A percentile compares a stretch with the other conserved stretches of the same genome.
These are phyloP conservation scores for Cryptocheilus praepositus DNA, from an alignment of 2,888 invertebrate species.

Conservation along the genomic window DNA sequence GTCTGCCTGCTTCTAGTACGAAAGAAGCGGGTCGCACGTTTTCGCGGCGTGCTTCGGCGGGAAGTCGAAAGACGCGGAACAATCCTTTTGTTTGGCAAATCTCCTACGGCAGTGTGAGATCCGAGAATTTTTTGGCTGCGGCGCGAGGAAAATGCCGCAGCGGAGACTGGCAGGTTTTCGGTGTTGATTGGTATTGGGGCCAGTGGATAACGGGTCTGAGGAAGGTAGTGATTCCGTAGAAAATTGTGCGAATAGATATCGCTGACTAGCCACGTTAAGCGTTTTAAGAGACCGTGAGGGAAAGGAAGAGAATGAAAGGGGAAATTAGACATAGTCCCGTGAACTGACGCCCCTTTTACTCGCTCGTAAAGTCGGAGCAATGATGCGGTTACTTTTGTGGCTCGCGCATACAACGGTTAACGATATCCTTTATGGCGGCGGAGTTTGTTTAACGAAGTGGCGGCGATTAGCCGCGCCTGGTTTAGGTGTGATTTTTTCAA, in stretches of 20 bases:
- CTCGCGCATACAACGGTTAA: too few relatives aligned
- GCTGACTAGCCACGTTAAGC: not conserved
- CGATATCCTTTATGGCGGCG: too few relatives aligned
- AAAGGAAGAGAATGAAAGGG: constrained; percentile 18
- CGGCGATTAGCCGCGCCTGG: constrained; percentile 48
- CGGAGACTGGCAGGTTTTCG: not conserved
- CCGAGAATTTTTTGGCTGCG: not conserved
- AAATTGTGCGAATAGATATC: constrained; percentile 39
- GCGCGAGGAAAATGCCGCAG: not conserved
- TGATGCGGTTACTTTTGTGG: constrained; percentile 47
- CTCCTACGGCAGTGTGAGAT: not conserved
- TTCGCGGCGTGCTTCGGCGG: too few relatives aligned
- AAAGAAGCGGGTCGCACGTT: not conserved
- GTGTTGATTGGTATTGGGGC: not conserved
- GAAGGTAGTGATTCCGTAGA: constrained; percentile 28
- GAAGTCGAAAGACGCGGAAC: not conserved
- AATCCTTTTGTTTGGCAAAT: not conserved
- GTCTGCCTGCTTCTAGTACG: not conserved
- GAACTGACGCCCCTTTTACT: constrained; percentile 29
- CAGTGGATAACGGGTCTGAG: too few relatives aligned
- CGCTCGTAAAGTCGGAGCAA: constrained; percentile 48
- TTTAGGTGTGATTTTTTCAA: constrained; percentile 23
- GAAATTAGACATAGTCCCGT: constrained; percentile 15
- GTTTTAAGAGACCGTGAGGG: not conserved
- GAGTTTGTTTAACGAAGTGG: constrained; percentile 44